Base-by-base conservation (phyloP, 2,888 invertebrate species). In the Heliconius cydno region DNA sequence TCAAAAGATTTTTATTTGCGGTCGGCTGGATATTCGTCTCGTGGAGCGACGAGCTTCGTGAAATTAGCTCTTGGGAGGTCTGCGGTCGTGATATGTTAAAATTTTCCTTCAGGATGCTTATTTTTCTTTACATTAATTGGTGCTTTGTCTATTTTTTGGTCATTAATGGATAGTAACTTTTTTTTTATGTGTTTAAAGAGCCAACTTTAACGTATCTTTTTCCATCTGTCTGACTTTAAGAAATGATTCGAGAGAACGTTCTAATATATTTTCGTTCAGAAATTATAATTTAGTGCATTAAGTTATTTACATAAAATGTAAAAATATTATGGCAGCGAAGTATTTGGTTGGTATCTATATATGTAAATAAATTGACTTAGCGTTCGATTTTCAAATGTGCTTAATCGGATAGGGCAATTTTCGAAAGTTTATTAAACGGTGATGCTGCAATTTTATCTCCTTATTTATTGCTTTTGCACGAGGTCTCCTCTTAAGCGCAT, bases 1-100 rank as follows among this genome's bases (percentile, higher is more conserved):
- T 70, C 77, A 77, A 77, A 75, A 46, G 76, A 30, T 79, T 82
- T 82, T 80, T 79, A 79, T 77, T 72, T 72, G 74, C 71, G 76
- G 67, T 63, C 60, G 76, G 63, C 30, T 75, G 66, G 80, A 71
- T 75, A 65, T 75, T 38, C 73, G 25, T 60, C 34, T 73, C 30
- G 73, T 73, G n/a, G 57, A 30, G 12, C 57, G 72, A 30, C 22
- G 52, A 57, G n/a, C 22, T 60, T 73, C 34, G 57, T 73, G 73
- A 60, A 60, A 60, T 75, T 30, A 75, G 13, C 46, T 75, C 75
- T 66, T 75, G 65, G 66, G 75, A 46, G 75, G 75, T 75, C 75
- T 65, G 1, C 13, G 46, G 13, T 75, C 12, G 19, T 66, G 30
- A 75, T 41, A n/a, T 30, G 52, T 6, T 41, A 28, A 75, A 25